Conservation (phyloP, 2,797 vertebrate species). For the Bufotes viridis region DNA sequence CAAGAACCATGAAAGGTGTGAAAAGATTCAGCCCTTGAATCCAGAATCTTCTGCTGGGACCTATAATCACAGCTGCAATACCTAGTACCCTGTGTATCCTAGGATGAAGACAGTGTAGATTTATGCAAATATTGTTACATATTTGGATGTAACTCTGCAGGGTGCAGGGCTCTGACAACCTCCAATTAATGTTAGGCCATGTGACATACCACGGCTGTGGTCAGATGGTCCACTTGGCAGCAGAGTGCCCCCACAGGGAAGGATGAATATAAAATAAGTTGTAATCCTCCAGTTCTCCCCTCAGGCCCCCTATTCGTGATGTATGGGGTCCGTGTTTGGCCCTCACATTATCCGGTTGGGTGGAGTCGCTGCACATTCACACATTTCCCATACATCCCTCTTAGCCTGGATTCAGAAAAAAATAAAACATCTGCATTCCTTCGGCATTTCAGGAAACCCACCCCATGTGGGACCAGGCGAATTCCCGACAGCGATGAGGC, state of each 20-base stretch:
- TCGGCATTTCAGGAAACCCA: constrained; percentile 32
- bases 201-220: too few species aligned
- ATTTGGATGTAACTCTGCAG: too few species aligned
- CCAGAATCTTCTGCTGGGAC: background rate
- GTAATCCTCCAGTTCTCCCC: background rate
- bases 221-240: too few species aligned
- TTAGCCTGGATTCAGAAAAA: background rate
- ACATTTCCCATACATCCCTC: constrained; percentile 31
- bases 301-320: background rate
- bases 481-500: constrained; percentile 46
- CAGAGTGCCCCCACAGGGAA: too few species aligned
- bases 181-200: too few species aligned
- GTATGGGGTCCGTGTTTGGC: background rate
- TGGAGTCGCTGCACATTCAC: constrained; percentile 1
- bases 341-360: background rate
- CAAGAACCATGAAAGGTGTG: too few species aligned
- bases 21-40: too few species aligned
- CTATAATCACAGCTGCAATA: background rate
- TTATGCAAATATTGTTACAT: too few species aligned
- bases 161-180: too few species aligned
- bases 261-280: background rate
- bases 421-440: constrained; percentile 41
- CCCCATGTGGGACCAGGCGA: background rate
- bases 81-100: too few species aligned
- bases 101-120: too few species aligned